These are phyloP conservation scores for Acrocephalus scirpaceus DNA, from an alignment of 2,797 vertebrate species.

Conservation along the genomic window DNA sequence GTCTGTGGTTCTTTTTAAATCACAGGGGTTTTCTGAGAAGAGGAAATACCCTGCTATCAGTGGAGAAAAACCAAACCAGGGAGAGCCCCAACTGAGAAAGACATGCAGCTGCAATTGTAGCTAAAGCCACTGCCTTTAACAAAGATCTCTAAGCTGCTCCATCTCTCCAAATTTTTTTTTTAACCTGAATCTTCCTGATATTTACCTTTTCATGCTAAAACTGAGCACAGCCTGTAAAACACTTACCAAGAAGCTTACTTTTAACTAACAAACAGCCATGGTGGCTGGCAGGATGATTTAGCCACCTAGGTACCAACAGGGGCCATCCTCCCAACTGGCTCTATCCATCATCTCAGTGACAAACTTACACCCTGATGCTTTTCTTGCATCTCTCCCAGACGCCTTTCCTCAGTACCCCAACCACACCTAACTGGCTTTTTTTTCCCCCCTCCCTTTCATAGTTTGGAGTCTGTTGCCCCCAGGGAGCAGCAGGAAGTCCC, in stretches of 20 bases:
- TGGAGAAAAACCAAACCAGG: not conserved
- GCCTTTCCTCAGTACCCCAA: not conserved
- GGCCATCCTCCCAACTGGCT: not conserved
- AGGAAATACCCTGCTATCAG: not conserved
- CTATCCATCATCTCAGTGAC: not conserved
- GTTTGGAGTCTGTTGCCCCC: not conserved
- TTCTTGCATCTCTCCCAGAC: not conserved
- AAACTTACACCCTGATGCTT: not conserved
- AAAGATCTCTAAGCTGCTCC: not conserved
- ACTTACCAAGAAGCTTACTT: not conserved
- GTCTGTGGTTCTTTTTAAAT: not conserved
- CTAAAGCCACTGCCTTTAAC: not conserved
- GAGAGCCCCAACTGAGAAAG: not conserved
- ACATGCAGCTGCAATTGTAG: not conserved
- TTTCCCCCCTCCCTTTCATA: rapidly evolving
- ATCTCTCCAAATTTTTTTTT: not conserved
- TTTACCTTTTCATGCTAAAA: not conserved
- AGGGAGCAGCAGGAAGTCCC: not conserved
- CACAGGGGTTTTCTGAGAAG: not conserved
- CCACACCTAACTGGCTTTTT: not conserved
- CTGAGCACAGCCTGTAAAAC: not conserved
- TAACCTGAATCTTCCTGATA: not conserved
- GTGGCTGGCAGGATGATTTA: not conserved
- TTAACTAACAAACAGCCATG: not conserved
- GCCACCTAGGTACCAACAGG: not conserved